phyloP scores from a whole-genome alignment of 2,888 invertebrate genomes.

The Drosophila atripex region DNA sequence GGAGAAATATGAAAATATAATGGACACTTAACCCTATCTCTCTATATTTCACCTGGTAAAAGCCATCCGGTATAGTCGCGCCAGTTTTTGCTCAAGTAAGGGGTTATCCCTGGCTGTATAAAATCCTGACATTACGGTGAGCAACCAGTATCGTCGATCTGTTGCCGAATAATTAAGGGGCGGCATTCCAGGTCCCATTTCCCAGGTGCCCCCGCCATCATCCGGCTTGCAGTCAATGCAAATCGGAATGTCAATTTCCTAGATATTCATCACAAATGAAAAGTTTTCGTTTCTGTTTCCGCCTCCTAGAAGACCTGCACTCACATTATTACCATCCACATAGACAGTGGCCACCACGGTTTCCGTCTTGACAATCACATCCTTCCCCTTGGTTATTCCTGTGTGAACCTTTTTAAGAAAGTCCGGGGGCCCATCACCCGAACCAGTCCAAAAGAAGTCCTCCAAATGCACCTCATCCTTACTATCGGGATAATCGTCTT shows the following conservation, averaged over 20 bases:
- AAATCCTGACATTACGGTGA: conserved; percentile 89
- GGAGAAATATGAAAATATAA: not conserved
- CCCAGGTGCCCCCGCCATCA: conserved; percentile 79
- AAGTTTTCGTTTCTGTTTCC: not conserved
- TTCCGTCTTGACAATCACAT: conserved; percentile 87
- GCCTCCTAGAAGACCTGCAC: conserved; percentile 27
- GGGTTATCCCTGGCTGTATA: conserved; percentile 85
- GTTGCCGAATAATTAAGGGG: conserved; percentile 84
- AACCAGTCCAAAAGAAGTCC: conserved; percentile 95
- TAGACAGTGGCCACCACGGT: conserved; percentile 90
- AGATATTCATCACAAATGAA: not conserved
- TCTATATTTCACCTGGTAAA: conserved; percentile 87
- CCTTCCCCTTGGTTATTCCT: conserved; percentile 85
- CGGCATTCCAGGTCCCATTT: conserved; percentile 68
- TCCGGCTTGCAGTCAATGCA: conserved; percentile 81
- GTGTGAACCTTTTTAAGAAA: conserved; percentile 83
- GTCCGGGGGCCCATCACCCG: conserved; percentile 90
- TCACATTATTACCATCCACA: conserved; percentile 85
- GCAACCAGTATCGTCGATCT: conserved; percentile 91
- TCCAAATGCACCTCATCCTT: conserved; percentile 86
- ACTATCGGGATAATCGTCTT: conserved; percentile 79
- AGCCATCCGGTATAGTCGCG: conserved; percentile 91
- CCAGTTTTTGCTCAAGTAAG: conserved; percentile 89
- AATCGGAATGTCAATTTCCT: conserved; percentile 83
- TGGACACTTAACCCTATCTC: not conserved